Evolutionary conservation across 2,113 vertebrate species (phyloP), one percentile per base, ranked within the genome.

Genomic region (Apodemus speciosus): DNA sequence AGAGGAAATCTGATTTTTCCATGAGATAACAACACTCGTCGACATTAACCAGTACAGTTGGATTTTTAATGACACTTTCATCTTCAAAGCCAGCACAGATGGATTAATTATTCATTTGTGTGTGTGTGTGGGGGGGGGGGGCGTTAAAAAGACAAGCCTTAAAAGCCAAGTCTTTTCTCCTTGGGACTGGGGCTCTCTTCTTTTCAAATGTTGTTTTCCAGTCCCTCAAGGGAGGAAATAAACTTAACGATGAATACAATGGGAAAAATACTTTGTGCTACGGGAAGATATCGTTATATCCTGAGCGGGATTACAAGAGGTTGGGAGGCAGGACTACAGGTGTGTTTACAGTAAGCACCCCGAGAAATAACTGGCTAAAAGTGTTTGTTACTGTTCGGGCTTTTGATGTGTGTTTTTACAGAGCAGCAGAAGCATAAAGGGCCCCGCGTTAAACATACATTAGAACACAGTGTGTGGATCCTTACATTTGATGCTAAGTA

Each of bases 331-430:
- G 93, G 27, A 9, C 9, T 93, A 92, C 96, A 96, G 69, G 68
- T 93, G 94, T 97, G 95, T 97, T 98, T 98, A 97, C 97, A 96
- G 97, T 97, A 98, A 98, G 97, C 96, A 97, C 2, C 30, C 56
- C 21, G 94, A 88, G 83, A 97, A 96, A 94, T 27, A 71, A 90
- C 40, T 81, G 92, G 68, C 6, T 73, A 40, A 84, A 79, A 64
- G 75, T 23, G 77, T 95, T 96, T 96, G 79, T 72, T 85, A 85
- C 76, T 94, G 76, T 66, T 94, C 71, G 60, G 89, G 71, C 97
- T 97, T 97, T 97, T 97, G 96, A 97, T 94, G 91, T 94, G 91
- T 91, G 91, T 53, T 43, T 66, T 89, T 94, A 51, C 86, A 40
- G 94, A 96, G 32, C 9, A 85, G 68, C 75, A 64, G 13, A 64